Evolutionary conservation across 2,113 vertebrate species (phyloP).

Genomic region (Apodemus sylvaticus): DNA sequence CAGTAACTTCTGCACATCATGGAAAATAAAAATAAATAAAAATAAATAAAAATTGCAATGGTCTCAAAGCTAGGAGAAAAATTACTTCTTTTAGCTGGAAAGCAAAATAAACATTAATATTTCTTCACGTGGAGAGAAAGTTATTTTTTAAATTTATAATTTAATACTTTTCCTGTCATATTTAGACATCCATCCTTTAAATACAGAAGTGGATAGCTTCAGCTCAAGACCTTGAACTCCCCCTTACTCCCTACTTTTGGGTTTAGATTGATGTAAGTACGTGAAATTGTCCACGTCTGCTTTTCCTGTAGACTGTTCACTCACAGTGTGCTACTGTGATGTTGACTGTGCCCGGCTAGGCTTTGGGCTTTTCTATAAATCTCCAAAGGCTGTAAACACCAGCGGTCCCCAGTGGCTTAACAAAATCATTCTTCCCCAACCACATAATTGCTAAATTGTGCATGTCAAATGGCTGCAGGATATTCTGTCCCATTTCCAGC

Average conservation of each 20-base stretch:
- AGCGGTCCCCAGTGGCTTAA: slow-evolving; percentile 78
- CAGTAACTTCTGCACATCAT: not conserved
- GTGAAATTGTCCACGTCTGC: slow-evolving; percentile 55
- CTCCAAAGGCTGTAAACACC: slow-evolving; percentile 78
- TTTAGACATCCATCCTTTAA: slow-evolving; percentile 17
- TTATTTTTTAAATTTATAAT: not conserved
- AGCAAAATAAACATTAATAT: not conserved
- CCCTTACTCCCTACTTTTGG: not conserved
- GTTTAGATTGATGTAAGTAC: not conserved
- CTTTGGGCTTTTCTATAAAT: slow-evolving; percentile 82
- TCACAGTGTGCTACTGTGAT: slow-evolving; percentile 68
- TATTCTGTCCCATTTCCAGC: slow-evolving; percentile 84
- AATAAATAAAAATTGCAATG: slow-evolving; percentile 23
- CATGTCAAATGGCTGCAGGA: slow-evolving; percentile 86
- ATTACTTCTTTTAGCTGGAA: slow-evolving; percentile 20
- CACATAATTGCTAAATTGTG: slow-evolving; percentile 89
- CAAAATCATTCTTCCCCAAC: slow-evolving; percentile 82
- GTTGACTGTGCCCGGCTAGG: slow-evolving; percentile 77
- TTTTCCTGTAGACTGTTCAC: not conserved
- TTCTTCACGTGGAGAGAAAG: slow-evolving; percentile 16
- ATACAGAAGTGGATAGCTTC: slow-evolving; percentile 6
- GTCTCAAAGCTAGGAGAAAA: slow-evolving; percentile 11
- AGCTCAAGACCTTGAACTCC: not conserved
- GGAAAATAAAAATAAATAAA: slow-evolving; percentile 61
- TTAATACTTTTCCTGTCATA: slow-evolving; percentile 22